Base-by-base conservation (phyloP, 2,797 vertebrate genomes). In the Rhinogobio ventralis region DNA sequence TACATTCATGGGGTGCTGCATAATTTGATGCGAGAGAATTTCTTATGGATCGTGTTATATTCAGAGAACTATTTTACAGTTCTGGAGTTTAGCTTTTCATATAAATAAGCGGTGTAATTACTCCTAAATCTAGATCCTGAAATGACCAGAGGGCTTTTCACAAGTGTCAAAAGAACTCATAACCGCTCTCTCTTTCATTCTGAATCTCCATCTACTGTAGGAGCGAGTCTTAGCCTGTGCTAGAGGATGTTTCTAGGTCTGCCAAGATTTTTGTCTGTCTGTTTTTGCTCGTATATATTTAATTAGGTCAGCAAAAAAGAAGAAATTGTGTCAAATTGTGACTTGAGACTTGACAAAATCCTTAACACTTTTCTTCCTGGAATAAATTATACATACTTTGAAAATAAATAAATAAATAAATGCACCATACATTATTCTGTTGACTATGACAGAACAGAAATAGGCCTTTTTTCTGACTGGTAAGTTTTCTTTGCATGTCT, bases 1-100 rank as follows among this genome's bases (percentile, higher is more conserved):
- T 93, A 92, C 93, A 93, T 94, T 94, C 90, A 94, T 93, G 89
- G 92, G 84, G 85, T 79, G 81, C 92, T 91, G 92, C 94, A 94
- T 94, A 91, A 93, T 93, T 94, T 93, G 87, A 89, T 89, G 89
- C 85, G 90, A 93, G 92, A 88, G 90, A 90, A 88, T 94, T 87
- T 90, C 91, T 93, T 84, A 89, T 90, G 91, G 93, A 89, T 87
- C 53, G 67, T 86, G 82, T 81, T 74, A 88, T 81, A 85, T 71
- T 69, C 49, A 62, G 55, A 55, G 69, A 86, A 86, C 80, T 85
- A 84, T 89, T 89, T 85, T 85, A 88, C 86, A 88, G 86, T 83
- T 87, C 87, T 83, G 77, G 84, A 87, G 83, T 89, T 86, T 77
- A 79, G 74, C 46, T 85, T 84, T 84, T 83, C 73, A 79, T 71